A percentile compares a stretch with the other conserved stretches of the same genome.
These are phyloP conservation scores for Nibea albiflora DNA, from an alignment of 2,113 vertebrate species.

Conservation along the genomic window DNA sequence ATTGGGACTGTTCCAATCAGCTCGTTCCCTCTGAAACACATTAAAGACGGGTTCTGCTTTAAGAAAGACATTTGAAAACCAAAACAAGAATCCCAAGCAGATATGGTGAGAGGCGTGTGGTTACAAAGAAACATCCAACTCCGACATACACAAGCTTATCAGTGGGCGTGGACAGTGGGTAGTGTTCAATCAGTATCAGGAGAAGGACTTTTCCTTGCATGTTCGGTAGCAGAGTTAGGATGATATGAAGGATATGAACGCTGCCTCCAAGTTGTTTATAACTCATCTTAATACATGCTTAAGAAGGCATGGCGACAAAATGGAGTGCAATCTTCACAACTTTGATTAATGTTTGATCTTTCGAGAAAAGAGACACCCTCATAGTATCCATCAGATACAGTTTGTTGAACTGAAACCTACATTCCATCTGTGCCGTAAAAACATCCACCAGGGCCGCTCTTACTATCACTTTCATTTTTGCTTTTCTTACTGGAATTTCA, in stretches of 20 bases:
- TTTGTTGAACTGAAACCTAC: background rate
- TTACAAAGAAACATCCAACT: conserved; percentile 23
- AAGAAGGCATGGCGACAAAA: background rate
- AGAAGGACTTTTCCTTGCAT: conserved; percentile 17
- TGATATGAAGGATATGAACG: no score
- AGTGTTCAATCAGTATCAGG: conserved; percentile 12
- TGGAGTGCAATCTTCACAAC: background rate
- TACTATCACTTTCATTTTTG: background rate
- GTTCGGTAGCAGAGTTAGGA: conserved; percentile 3
- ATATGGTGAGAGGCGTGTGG: background rate
- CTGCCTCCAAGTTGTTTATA: background rate
- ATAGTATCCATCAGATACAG: no score
- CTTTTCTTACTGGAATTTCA: background rate
- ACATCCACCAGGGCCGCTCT: background rate
- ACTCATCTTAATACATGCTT: background rate
- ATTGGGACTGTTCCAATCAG: conserved; percentile 24
- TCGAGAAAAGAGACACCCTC: background rate
- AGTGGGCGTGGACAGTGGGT: conserved; percentile 7
- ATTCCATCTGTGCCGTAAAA: background rate
- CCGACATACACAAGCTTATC: background rate
- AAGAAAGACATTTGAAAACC: background rate
- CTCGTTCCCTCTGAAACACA: conserved; percentile 10
- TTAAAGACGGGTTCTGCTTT: background rate
- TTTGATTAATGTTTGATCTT: background rate
- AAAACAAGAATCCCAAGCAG: background rate